Conservation (phyloP, 1,140 invertebrate species). For the Adelges cooleyi region DNA sequence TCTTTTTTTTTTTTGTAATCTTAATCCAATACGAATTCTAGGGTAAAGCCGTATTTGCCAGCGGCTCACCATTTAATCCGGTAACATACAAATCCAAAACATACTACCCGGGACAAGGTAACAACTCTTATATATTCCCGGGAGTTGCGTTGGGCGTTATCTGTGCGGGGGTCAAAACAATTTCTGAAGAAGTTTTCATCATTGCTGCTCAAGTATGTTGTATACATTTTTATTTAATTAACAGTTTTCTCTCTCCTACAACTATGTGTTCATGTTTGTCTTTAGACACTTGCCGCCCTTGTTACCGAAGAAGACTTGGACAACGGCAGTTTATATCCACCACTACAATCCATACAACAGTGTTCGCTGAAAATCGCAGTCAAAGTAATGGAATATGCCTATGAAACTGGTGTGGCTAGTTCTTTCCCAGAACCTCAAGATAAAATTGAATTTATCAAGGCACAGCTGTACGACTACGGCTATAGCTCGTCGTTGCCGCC, state of each 20-base stretch:
- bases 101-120: conserved; percentile 81
- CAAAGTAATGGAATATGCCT: conserved; percentile 77
- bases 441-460: conserved; percentile 61
- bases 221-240: not conserved
- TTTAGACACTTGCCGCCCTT: conserved; percentile 56
- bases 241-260: not conserved
- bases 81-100: conserved; percentile 65
- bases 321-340: conserved; percentile 88
- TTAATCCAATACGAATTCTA: no score
- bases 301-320: conserved; percentile 71
- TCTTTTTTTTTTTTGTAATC: not conserved
- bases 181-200: conserved; percentile 80
- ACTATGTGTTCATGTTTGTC: no score
- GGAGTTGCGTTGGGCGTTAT: conserved; percentile 81
- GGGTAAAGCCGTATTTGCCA: conserved; percentile 79
- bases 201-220: conserved; percentile 61
- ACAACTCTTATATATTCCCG: conserved; percentile 95
- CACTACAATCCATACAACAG: conserved; percentile 71
- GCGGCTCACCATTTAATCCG: conserved; percentile 81
- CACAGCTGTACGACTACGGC: conserved; percentile 64
- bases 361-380: conserved; percentile 82
- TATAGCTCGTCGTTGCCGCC: conserved; percentile 53
- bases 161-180: conserved; percentile 65
- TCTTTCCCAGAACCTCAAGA: conserved; percentile 64
- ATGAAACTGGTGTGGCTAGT: conserved; percentile 61